A percentile compares a stretch with the other conserved stretches of the same genome.
Conservation (phyloP, 2,888 invertebrate genomes). For the Danaus chrysippus region DNA sequence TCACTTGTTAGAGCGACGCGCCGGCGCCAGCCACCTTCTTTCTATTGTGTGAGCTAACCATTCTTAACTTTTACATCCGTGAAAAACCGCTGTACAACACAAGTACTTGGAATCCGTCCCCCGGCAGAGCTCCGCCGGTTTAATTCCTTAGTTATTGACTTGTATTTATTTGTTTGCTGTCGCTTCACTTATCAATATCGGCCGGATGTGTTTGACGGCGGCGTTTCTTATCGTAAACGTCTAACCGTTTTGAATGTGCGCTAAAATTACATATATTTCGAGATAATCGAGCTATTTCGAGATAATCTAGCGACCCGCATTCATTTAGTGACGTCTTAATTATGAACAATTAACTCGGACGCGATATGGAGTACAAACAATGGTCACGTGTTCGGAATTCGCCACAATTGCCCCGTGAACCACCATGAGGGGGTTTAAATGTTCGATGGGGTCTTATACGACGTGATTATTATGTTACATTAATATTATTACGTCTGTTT, state of each 20-base stretch:
- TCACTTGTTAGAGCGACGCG: constrained; percentile 54
- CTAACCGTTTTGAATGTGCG: constrained; percentile 15
- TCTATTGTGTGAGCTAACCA: constrained; percentile 51
- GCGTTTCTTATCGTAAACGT: constrained; percentile 54
- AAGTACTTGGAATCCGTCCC: constrained; percentile 30
- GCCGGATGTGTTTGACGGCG: constrained; percentile 61
- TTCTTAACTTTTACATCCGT: constrained; percentile 37
- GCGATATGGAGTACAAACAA: constrained; percentile 64
- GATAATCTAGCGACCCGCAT: constrained; percentile 60
- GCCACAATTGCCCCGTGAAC: constrained; percentile 64
- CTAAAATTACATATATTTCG: constrained; percentile 23
- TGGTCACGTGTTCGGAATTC: constrained; percentile 72
- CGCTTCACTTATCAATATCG: constrained; percentile 51
- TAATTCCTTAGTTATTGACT: constrained; percentile 35
- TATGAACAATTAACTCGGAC: constrained; percentile 65
- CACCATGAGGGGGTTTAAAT: constrained; percentile 47
- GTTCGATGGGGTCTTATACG: constrained; percentile 55
- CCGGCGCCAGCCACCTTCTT: constrained; percentile 64
- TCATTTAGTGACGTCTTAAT: constrained; percentile 62
- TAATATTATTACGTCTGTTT: constrained; percentile 23
- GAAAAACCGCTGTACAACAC: constrained; percentile 36
- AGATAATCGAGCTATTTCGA: constrained; percentile 25
- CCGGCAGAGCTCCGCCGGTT: constrained; percentile 45
- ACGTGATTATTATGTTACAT: constrained; percentile 60
- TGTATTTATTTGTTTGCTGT: constrained; percentile 48